Evolutionary conservation across 2,888 invertebrate species (phyloP), one percentile per base, ranked within the genome.

Genomic region (Rotaria magnacalcarata): DNA sequence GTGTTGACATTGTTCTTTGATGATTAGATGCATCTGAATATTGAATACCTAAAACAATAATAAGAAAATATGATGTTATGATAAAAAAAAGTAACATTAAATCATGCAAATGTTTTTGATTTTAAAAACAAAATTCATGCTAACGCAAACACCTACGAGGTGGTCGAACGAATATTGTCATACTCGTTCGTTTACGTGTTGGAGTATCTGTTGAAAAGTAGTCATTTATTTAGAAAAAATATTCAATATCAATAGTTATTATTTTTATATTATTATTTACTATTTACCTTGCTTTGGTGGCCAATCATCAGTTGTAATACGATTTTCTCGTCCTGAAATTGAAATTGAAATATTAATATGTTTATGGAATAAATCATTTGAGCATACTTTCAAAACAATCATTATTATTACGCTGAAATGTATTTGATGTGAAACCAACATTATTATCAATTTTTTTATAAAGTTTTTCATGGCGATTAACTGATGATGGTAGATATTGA

Each of bases 61-160:
- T 67, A 14, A 67, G 2, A 34, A 67, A 67, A 8, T 67, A 67
- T 67, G 34, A 34, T 27, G 16, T 34, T 14, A 6, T 6, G 27
- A 34, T 14, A 52, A 52, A 52, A 16, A 52, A 8, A 27, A 67
- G 8, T 27, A 34, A 19, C 1, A 67, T 14, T 4, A 41, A 14
- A 41, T 67, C 34, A 67, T 27, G 67, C 67, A 27, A 16, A 27
- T 3, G 11, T 27, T 34, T 67, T 16, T 56, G 7, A 7, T 8
- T 67, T 7, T 27, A 10, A 27, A 11, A 67, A 67, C 14, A 67
- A 14, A 67, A 14, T 5, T 67, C 67, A 67, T 67, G 67, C 34
- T 67, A 67, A 67, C 67, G 34, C 54, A 67, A 41, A 67, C 67
- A 67, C 67, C 67, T 67, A 67, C 67, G 67, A 67, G 27, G n/a